A percentile compares a stretch with the other conserved stretches of the same genome.
Conservation (phyloP, 2,888 invertebrate genomes). For the Bombyx huttoni region DNA sequence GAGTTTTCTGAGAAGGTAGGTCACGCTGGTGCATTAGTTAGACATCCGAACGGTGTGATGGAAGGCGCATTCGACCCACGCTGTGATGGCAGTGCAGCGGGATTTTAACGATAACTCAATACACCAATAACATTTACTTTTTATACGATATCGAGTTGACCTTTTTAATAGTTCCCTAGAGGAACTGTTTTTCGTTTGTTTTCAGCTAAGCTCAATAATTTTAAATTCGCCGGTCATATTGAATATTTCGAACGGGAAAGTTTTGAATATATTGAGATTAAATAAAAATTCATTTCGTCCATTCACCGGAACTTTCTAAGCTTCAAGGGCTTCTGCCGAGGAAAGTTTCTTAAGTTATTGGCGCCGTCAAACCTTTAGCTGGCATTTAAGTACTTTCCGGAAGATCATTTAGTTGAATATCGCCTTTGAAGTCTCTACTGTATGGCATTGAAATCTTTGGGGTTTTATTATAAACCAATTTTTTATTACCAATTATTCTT, state of each 20-base stretch:
- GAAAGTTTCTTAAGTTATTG: slow-evolving; percentile 22
- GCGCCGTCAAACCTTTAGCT: slow-evolving; percentile 19
- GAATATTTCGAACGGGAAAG: not conserved
- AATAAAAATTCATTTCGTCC: slow-evolving; percentile 4
- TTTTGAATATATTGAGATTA: not conserved
- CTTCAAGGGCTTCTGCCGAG: not conserved
- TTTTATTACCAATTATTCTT: too few relatives aligned
- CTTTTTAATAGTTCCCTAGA: not conserved
- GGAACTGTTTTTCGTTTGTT: not conserved
- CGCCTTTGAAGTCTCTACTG: slow-evolving; percentile 4
- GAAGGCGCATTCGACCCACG: slow-evolving; percentile 56
- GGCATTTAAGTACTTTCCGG: slow-evolving; percentile 9
- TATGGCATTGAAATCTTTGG: too few relatives aligned
- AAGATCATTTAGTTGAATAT: slow-evolving; percentile 2
- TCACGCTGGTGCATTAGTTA: slow-evolving; percentile 48
- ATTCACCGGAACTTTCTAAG: slow-evolving; percentile 4
- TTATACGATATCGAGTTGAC: too few relatives aligned
- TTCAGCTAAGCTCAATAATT: not conserved
- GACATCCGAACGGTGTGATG: slow-evolving; percentile 40
- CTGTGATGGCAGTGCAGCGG: slow-evolving; percentile 51
- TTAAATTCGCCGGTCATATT: not conserved
- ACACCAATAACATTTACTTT: too few relatives aligned
- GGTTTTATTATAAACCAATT: too few relatives aligned
- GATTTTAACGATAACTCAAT: slow-evolving; percentile 24
- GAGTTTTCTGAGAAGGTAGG: slow-evolving; percentile 34